Percentiles rank a stretch among this genome's conserved stretches.
Conservation (phyloP, 53 echinoderm and acorn worm genomes). For the Astropecten irregularis region DNA sequence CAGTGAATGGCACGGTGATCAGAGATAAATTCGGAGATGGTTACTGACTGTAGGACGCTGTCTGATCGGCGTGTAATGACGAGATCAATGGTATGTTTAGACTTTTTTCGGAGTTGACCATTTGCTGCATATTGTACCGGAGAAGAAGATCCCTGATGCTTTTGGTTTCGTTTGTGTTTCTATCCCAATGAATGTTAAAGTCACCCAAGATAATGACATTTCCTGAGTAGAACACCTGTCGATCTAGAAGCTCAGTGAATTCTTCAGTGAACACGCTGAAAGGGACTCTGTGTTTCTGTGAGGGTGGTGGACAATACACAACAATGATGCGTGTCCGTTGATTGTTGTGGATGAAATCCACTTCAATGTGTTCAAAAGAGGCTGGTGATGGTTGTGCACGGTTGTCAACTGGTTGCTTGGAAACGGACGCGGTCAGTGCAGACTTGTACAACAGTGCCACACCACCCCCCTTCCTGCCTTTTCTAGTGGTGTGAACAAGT, state of each 20-base stretch:
- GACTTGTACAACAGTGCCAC: constrained; percentile 10
- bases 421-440: constrained; percentile 16
- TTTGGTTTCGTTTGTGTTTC: background rate
- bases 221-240: background rate
- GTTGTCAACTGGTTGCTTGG: background rate
- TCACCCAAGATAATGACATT: constrained; percentile 10
- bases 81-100: constrained; percentile 9
- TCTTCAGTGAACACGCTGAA: constrained; percentile 30
- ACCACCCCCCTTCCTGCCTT: constrained; percentile 7
- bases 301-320: constrained; percentile 19
- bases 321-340: constrained; percentile 14
- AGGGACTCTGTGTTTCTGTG: background rate
- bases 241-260: background rate
- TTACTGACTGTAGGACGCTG: background rate
- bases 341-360: constrained; percentile 5
- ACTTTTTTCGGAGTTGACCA: background rate
- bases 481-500: background rate
- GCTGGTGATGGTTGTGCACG: background rate
- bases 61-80: constrained; percentile 16
- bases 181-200: no score
- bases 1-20: constrained; percentile 23
- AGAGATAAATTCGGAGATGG: background rate
- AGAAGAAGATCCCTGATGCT: background rate
- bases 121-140: constrained; percentile 11
- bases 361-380: constrained; percentile 7